Base-by-base conservation (phyloP, 2,797 vertebrate species). In the Macrochelys suwanniensis region DNA sequence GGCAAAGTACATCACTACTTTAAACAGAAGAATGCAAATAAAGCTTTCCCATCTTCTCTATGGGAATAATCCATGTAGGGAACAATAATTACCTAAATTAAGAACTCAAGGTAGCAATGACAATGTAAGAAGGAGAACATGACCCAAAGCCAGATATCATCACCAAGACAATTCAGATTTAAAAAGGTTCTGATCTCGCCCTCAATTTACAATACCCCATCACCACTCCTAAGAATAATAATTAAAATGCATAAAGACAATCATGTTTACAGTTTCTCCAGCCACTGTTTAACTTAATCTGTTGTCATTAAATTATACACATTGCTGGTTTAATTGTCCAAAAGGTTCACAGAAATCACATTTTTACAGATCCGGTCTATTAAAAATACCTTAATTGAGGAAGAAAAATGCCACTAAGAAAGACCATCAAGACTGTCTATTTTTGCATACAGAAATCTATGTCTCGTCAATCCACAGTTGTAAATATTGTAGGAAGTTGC, bases 141-240 rank as follows among this genome's bases (percentile, higher is more conserved):
- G 45, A 77, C 45, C 42, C 45, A 49, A 86, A 68, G 51, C 1
- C 0, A 0, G 50, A 1, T 25, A 59, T 42, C 42, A 74, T 10
- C 49, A 25, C 23, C 2, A 42, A 12, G 26, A 1, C 1, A 0
- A 45, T 88, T 68, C 21, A 65, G 11, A 0, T 0, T 47, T 77
- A 0, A 77, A 77, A 47, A 31, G 74, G 26, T 21, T 16, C 45
- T 49, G 26, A 77, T 49, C 25, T 49, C 7, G 8, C 15, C 8
- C 28, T 77, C 13, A 28, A 47, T 45, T 76, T 28, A 47, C 42
- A 76, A 77, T 28, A 47, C 7, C 45, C 45, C 37, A 21, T 71
- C 68, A 71, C 37, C 5, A 42, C n/a, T 71, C 68, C 2, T 80
- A 51, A 37, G 1, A 54, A 68, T 49, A 89, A 90, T 84, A 87